Evolutionary conservation across 2,888 invertebrate genomes (phyloP), one percentile per base, ranked within the genome.

Genomic region (Brassicogethes aeneus): DNA sequence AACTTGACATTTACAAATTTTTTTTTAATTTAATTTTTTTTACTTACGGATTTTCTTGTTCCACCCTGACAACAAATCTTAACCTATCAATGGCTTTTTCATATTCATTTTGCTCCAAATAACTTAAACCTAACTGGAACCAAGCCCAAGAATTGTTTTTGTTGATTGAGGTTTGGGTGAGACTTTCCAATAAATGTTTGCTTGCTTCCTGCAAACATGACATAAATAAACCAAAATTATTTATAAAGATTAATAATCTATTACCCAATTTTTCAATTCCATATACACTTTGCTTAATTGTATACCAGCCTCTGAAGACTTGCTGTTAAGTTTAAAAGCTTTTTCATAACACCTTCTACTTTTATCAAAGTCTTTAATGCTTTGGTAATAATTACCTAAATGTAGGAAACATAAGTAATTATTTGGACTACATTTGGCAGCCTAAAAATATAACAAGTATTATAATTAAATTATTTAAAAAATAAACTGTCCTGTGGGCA

Each of bases 341-440:
- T 87, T 90, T 66, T 90, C 85, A 64, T 82, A 91, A 66, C 91
- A 93, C 60, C 85, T 83, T 49, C 77, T 77, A 1, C 91, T 82
- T 55, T 88, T 83, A 37, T 75, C 72, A n/a, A 77, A 61, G 59
- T 91, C 84, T 38, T 75, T 74, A 30, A 72, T 66, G 36, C 74
- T 62, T 44, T 73, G 68, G 65, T 91, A 92, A 61, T 80, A 83
- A 55, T 79, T 73, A 1, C 91, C 93, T 45, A 93, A 70, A 61
- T 81, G 77, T 17, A 82, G 66, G 62, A 90, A 89, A 50, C 82
- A 82, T 37, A 79, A 72, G 53, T 80, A 78, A 66, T 82, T 79
- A 56, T 82, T 77, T n/a, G 85, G 78, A 61, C 88, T 80, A 8
- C 80, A 62, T 62, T 87, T 80, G 1, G 81, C 79, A 36, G 82